A percentile compares a stretch with the other conserved stretches of the same genome.
phyloP scores from a whole-genome alignment of 2,113 vertebrate genomes.

The Tragelaphus buxtoni region DNA sequence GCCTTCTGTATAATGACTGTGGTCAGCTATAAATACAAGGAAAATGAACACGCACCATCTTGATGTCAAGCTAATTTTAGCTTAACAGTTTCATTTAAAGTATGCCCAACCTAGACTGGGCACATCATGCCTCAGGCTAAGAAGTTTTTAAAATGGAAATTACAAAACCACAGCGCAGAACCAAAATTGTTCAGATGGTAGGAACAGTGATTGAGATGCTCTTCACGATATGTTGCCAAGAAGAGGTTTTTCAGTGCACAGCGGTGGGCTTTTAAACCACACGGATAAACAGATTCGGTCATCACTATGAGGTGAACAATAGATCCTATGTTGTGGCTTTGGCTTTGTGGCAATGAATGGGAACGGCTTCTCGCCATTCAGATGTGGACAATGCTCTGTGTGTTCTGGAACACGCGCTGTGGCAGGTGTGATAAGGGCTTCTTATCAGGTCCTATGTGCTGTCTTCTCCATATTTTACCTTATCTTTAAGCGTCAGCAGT shows the following conservation, averaged over 20 bases:
- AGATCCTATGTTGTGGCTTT: conserved; percentile 63
- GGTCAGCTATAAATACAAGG: conserved; percentile 72
- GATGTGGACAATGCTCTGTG: conserved; percentile 23
- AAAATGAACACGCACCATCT: conserved; percentile 72
- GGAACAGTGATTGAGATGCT: conserved; percentile 69
- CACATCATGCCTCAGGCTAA: conserved; percentile 59
- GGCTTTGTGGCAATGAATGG: neutral
- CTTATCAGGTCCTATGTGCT: neutral
- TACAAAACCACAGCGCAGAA: conserved; percentile 77
- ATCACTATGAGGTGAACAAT: conserved; percentile 26
- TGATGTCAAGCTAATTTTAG: conserved; percentile 77
- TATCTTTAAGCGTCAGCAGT: neutral
- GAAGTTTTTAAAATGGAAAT: conserved; percentile 72
- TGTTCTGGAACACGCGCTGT: neutral
- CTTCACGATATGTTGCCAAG: conserved; percentile 49
- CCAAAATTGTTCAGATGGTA: conserved; percentile 66
- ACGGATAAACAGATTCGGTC: conserved; percentile 63
- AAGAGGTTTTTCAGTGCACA: conserved; percentile 44
- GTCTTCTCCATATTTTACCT: neutral
- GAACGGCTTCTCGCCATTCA: neutral
- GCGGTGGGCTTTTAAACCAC: conserved; percentile 40
- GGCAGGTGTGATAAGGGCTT: neutral
- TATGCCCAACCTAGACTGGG: conserved; percentile 57
- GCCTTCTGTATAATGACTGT: conserved; percentile 70
- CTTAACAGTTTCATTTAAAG: conserved; percentile 77